A percentile compares a stretch with the other conserved stretches of the same genome.
Evolutionary conservation across 2,797 vertebrate species (phyloP).

Genomic region (Chaetophractus vellerosus): DNA sequence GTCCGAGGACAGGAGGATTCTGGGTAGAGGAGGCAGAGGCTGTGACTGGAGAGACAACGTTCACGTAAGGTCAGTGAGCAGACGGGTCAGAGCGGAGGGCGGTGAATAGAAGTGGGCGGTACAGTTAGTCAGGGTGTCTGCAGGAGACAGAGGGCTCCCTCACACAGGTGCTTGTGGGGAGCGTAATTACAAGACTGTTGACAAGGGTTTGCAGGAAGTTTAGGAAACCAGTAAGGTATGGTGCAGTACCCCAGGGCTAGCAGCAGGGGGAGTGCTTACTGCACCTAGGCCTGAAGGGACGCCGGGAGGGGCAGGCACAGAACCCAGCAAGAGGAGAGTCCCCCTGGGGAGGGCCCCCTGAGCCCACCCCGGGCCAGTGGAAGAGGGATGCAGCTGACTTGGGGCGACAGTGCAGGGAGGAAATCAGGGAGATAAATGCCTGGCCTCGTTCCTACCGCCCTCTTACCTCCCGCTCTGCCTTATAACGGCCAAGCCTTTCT

Average conservation of each 20-base stretch:
- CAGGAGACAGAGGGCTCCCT: not conserved
- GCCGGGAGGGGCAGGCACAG: not conserved
- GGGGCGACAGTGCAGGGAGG: too few species aligned
- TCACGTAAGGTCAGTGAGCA: not conserved
- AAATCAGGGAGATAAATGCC: not conserved
- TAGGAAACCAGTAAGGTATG: not conserved
- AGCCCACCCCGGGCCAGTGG: not conserved
- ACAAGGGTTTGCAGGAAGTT: too few species aligned
- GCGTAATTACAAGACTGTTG: not conserved
- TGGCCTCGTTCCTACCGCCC: too few species aligned
- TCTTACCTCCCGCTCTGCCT: not conserved
- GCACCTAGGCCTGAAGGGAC: not conserved
- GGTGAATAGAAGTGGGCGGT: not conserved
- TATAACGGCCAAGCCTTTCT: too few species aligned
- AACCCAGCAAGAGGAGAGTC: not conserved
- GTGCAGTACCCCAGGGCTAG: too few species aligned
- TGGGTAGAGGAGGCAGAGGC: not conserved
- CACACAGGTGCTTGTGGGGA: not conserved
- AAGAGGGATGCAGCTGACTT: not conserved
- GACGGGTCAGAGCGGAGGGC: not conserved
- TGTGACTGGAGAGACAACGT: not conserved
- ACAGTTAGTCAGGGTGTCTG: not conserved
- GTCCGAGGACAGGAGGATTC: not conserved
- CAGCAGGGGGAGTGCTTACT: not conserved
- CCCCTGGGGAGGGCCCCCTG: too few species aligned